Base-by-base conservation (phyloP, 1,140 invertebrate genomes). In the Euglossa dilemma region DNA sequence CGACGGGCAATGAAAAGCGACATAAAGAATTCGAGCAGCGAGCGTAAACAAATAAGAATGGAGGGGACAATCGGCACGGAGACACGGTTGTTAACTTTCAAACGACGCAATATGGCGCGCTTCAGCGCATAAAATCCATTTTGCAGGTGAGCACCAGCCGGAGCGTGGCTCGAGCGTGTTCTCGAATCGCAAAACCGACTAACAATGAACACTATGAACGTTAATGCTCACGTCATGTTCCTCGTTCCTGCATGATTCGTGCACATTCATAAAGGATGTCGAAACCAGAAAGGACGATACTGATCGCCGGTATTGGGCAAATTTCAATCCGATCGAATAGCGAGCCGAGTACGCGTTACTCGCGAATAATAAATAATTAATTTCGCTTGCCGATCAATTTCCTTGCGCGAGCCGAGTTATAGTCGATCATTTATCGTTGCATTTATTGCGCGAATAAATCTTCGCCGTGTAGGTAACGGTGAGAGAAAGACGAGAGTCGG, bases 101-200 rank as follows among this genome's bases (percentile, higher is more conserved):
- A 54, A 43, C 25, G 28, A 72, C 50, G 25, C 25, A 36, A 14
- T 28, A 25, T 28, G 28, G 20, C 18, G 18, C 45, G 50, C 28
- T 54, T 28, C 70, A 28, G 50, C 20, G 12, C 52, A 45, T 72
- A 54, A 72, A 72, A 72, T 56, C 52, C 50, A 72, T 56, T 71
- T 71, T 14, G 50, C 25, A 8, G 70, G 8, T 36, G 69, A 70
- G 69, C 6, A 36, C 25, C 47, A n/a, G 69, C n/a, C 69, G 50
- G 25, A 71, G 25, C 45, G 47, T 71, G 47, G 45, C 1, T 2
- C 5, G 50, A 2, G 36, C 69, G 69, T 23, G 50, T 36, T 54
- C 69, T 7, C 47, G 11, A 54, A 71, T 71, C 23, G 69, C 69
- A 71, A 71, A 71, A 71, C 50, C 45, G 25, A 23, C 70, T 56